phyloP scores from a whole-genome alignment of 2,113 vertebrate species.

The Ageneiosus marmoratus region DNA sequence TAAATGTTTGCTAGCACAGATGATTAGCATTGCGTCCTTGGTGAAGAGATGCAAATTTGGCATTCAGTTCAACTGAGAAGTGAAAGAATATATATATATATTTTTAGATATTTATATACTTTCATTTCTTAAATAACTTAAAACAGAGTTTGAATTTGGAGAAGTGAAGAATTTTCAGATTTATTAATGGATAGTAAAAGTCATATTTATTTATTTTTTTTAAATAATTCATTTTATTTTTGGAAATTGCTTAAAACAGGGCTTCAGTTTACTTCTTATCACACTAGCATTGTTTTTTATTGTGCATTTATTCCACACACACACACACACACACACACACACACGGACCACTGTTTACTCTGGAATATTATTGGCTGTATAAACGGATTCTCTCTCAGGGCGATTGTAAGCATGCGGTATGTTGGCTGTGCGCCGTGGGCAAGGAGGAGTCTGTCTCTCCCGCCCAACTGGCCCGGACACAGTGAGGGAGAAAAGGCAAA shows the following conservation, averaged over 20 bases:
- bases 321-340: not conserved
- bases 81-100: too few species aligned
- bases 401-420: conserved; percentile 21
- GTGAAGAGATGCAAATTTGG: not conserved
- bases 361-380: conserved; percentile 13
- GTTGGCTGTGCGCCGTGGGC: not conserved
- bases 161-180: too few species aligned
- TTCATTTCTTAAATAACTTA: not conserved
- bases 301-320: not conserved
- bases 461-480: not conserved
- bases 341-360: not conserved
- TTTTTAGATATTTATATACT: too few species aligned
- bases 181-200: too few species aligned
- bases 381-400: conserved; percentile 19
- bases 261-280: not conserved
- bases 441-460: conserved; percentile 11
- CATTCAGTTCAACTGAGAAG: not conserved
- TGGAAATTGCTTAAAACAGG: not conserved
- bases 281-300: not conserved
- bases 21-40: not conserved
- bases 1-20: not conserved
- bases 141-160: too few species aligned
- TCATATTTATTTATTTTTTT: not conserved
- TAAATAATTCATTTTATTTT: too few species aligned
- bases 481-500: not conserved